Conservation (phyloP, 30 jellyfish, hydroid and myxozoan species). For the Aurelia aurita region DNA sequence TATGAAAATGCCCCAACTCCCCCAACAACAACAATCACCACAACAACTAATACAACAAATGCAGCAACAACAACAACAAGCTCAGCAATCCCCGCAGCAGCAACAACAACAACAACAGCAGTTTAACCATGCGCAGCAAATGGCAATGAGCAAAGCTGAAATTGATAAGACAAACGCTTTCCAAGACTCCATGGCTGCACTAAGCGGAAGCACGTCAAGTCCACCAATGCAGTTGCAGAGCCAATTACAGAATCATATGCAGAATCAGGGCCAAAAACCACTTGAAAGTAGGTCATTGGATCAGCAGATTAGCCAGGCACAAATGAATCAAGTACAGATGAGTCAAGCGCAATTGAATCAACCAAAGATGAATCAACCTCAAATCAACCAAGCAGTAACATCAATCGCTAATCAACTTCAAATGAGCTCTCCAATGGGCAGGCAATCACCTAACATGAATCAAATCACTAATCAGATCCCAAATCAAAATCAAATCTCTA, state of each 20-base stretch:
- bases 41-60: constrained; percentile 5
- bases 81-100: constrained; percentile 65
- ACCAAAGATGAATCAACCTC: constrained; percentile 28
- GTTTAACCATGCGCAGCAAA: constrained; percentile 69
- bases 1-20: constrained; percentile 54
- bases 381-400: constrained; percentile 15
- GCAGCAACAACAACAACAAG: constrained; percentile 57
- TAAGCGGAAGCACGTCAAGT: constrained; percentile 52
- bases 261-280: constrained; percentile 22
- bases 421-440: constrained; percentile 49
- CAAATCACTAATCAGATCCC: background rate
- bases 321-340: background rate
- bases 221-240: constrained; percentile 51
- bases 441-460: constrained; percentile 43
- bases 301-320: constrained; percentile 45
- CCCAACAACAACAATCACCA: constrained; percentile 48
- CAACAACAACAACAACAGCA: constrained; percentile 71
- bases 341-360: constrained; percentile 36
- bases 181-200: constrained; percentile 49
- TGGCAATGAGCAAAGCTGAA: constrained; percentile 46
- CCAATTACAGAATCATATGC: constrained; percentile 30
- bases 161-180: constrained; percentile 35
- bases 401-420: constrained; percentile 35
- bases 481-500: too few species aligned
- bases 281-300: constrained; percentile 39